Conservation (phyloP, 2,113 vertebrate species). For the Anolis sagrei region DNA sequence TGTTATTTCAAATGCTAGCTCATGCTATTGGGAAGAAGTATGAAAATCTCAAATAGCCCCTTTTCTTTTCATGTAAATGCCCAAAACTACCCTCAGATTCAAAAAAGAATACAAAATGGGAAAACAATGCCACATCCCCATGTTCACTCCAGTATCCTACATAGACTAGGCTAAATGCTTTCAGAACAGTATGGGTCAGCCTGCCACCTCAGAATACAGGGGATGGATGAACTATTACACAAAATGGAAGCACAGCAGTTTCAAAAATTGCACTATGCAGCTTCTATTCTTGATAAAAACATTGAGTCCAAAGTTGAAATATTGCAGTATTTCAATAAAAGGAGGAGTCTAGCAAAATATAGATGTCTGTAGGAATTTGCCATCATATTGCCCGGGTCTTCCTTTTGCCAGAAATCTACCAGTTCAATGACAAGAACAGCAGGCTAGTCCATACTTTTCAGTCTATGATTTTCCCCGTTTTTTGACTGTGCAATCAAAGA, state of each 20-base stretch:
- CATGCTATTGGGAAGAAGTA: too few relatives aligned
- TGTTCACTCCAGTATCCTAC: not conserved
- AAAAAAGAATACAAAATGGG: too few relatives aligned
- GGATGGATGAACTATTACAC: not conserved
- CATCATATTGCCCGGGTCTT: not conserved
- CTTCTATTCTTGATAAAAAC: not conserved
- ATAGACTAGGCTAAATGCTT: not conserved
- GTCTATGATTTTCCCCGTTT: constrained; percentile 3
- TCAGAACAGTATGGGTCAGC: not conserved
- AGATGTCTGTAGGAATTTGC: constrained; percentile 9
- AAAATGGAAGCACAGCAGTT: not conserved
- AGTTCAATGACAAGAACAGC: constrained; percentile 28
- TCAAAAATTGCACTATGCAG: not conserved
- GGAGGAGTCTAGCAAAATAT: not conserved
- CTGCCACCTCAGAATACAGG: not conserved
- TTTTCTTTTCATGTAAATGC: too few relatives aligned
- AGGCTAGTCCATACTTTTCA: constrained; percentile 42
- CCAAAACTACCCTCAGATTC: too few relatives aligned
- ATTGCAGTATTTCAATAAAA: constrained; percentile 18
- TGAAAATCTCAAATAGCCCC: too few relatives aligned
- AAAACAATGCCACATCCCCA: not conserved
- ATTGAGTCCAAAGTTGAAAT: not conserved
- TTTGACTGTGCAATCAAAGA: constrained; percentile 23
- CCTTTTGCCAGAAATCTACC: not conserved
- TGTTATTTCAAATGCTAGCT: too few relatives aligned